Base-by-base conservation (phyloP, 2,113 vertebrate species). In the Odontophorus gujanensis region DNA sequence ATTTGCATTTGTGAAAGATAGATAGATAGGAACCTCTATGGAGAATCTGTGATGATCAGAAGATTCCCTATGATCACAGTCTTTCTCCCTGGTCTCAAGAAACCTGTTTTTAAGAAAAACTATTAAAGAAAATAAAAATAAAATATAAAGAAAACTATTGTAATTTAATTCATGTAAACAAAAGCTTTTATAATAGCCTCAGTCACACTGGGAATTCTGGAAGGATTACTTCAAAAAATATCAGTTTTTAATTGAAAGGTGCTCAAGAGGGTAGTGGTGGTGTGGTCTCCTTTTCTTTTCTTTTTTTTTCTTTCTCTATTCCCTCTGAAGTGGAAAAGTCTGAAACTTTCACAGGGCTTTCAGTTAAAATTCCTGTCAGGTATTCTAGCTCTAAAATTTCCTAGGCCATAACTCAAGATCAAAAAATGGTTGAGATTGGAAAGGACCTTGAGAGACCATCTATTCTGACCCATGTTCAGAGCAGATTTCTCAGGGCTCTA, bases 91-190 rank as follows among this genome's bases (percentile, higher is more conserved):
- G 36, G 61, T 79, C 82, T 82, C 51, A 76, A 82, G 51, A 81
- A 92, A 90, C 90, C 73, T 90, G 53, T 51, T 96, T 92, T 92
- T 85, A 34, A 94, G 85, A n/a, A n/a, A n/a, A n/a, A n/a, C n/a
- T n/a, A n/a, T n/a, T n/a, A n/a, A n/a, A n/a, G n/a, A n/a, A n/a
- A n/a, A n/a, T n/a, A n/a, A n/a, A n/a, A n/a, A n/a, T n/a, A n/a
- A n/a, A n/a, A n/a, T n/a, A n/a, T n/a, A n/a, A n/a, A n/a, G n/a
- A n/a, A n/a, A n/a, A n/a, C 7, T 84, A 34, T 50, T 87, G 85
- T 92, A 94, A 97, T 95, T 91, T 59, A 93, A 91, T 81, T 85
- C 88, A 74, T 50, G 53, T 87, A 95, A 97, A 95, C 71, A 96
- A 83, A 92, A 57, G 75, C 55, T 95, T 95, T 95, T 82, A 62